Evolutionary conservation across 2,888 invertebrate species (phyloP).

Genomic region (Camptogramma bilineatum): DNA sequence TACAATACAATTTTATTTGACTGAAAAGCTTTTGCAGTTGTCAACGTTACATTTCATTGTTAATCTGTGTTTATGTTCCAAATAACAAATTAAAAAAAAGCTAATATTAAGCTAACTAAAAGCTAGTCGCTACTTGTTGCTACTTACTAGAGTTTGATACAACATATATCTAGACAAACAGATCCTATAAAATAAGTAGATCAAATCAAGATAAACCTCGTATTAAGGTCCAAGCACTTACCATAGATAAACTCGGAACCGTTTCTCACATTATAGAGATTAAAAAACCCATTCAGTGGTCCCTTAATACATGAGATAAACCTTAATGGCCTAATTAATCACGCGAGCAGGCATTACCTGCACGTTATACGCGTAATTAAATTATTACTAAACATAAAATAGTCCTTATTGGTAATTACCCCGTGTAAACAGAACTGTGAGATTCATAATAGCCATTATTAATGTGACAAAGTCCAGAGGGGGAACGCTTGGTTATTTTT

Average conservation of each 20-base stretch:
- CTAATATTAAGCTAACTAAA: no score
- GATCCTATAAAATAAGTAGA: no score
- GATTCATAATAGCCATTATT: constrained; percentile 1
- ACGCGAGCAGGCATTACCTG: constrained; percentile 38
- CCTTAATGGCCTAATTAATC: constrained; percentile 42
- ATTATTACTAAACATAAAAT: constrained; percentile 33
- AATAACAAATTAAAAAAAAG: no score
- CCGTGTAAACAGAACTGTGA: constrained; percentile 6
- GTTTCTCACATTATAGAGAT: constrained; percentile 33
- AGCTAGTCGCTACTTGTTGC: no score
- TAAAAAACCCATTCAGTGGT: constrained; percentile 39
- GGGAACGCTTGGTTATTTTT: background rate
- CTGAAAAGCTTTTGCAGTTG: no score
- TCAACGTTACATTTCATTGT: no score
- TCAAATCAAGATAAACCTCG: background rate
- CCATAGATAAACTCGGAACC: constrained; percentile 27
- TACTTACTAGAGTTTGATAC: no score
- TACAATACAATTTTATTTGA: no score
- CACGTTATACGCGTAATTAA: constrained; percentile 38
- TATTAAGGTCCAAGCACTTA: background rate
- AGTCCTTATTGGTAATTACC: constrained; percentile 10
- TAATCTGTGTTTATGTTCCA: no score
- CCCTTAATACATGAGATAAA: constrained; percentile 39
- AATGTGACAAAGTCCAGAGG: background rate
- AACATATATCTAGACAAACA: no score